Evolutionary conservation across 1,140 invertebrate genomes (phyloP).

Genomic region (Drosophila arawakana): DNA sequence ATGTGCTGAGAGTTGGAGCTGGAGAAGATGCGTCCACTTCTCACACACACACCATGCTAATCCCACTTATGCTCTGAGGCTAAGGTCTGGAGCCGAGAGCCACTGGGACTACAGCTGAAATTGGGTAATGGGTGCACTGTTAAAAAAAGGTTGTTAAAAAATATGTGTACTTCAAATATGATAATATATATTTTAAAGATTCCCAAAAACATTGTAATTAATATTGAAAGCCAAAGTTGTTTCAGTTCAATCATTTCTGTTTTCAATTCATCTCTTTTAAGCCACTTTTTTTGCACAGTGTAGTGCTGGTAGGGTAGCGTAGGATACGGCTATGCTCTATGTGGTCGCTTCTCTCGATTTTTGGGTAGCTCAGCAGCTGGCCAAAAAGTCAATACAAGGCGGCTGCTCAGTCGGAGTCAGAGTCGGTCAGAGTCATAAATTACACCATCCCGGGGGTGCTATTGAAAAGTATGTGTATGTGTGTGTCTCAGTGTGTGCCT

Average conservation of each 20-base stretch:
- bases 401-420: constrained; percentile 42
- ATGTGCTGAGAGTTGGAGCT: background rate
- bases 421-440: constrained; percentile 76
- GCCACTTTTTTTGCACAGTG: background rate
- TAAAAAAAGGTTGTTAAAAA: too few species aligned
- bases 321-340: background rate
- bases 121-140: constrained; percentile 6
- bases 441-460: constrained; percentile 79
- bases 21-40: constrained; percentile 63
- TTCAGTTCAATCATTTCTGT: background rate
- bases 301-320: too few species aligned
- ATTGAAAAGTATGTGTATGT: constrained; percentile 62
- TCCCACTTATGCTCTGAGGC: constrained; percentile 41
- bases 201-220: too few species aligned
- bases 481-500: constrained; percentile 17
- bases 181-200: too few species aligned
- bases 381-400: constrained; percentile 71
- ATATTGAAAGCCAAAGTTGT: too few species aligned
- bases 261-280: background rate
- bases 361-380: constrained; percentile 49
- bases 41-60: constrained; percentile 45
- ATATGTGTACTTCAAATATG: too few species aligned
- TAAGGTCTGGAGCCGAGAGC: constrained; percentile 16
- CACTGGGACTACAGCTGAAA: constrained; percentile 12
- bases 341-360: constrained; percentile 1